Base-by-base conservation (phyloP, 1,140 invertebrate genomes). In the Solenopsis invicta region DNA sequence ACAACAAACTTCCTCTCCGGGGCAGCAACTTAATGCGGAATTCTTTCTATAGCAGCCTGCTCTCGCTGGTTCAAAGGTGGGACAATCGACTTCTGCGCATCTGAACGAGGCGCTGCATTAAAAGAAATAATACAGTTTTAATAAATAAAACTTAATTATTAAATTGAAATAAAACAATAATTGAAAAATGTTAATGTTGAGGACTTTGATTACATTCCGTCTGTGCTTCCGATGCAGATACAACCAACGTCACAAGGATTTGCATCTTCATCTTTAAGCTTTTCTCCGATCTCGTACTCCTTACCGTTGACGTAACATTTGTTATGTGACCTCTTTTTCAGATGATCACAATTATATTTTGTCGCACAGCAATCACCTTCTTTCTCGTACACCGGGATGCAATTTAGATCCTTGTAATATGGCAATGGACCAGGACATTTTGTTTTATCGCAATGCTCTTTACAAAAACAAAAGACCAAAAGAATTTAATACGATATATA, bases 281-380 rank as follows among this genome's bases (percentile, higher is more conserved):
- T 0, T 0, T 93, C 90, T 0, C 88, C 89, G 0, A 92, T 13
- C 0, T 18, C 37, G 34, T 93, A 93, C 21, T 18, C 86, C 5
- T 88, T 37, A 0, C 77, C 87, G 29, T 93, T 93, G 9, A 76
- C 69, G n/a, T 93, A 90, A 61, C 93, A 93, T n/a, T 93, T 93
- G 29, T 0, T n/a, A 29, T 0, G 86, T 10, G 87, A 85, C 62
- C 82, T 80, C 0, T 48, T 48, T 3, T 87, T 48, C 24, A 93
- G 41, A 41, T 91, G 75, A 13, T 86, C 76, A 64, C 93, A 93
- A 16, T 93, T 67, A 45, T 91, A 93, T 16, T 45, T 54, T 10
- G 69, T 41, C 2, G 93, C 74, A 48, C 93, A 93, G 48, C 92
- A 93, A 24, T 91, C 89, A 2, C 12, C 61, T 0, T 87, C 48